A percentile compares a stretch with the other conserved stretches of the same genome.
Evolutionary conservation across 2,797 vertebrate genomes (phyloP).

Genomic region (Acrossocheilus wenchowensis): DNA sequence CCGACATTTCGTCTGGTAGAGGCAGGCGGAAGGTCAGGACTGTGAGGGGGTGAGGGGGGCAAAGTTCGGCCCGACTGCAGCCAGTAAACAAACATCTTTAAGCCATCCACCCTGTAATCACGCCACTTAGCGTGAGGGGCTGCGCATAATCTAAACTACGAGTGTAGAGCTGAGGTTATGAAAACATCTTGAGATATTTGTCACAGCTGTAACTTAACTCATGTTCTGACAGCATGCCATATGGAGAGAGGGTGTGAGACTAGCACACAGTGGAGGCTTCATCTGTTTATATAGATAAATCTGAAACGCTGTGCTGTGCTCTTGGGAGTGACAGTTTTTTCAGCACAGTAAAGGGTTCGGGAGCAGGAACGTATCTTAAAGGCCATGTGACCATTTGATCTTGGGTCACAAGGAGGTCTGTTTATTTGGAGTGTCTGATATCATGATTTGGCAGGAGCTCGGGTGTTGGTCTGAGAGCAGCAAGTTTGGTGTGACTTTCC

Average conservation of each 20-base stretch:
- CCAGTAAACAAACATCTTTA: slow-evolving; percentile 45
- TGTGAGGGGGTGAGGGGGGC: slow-evolving; percentile 30
- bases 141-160: slow-evolving; percentile 19
- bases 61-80: slow-evolving; percentile 4
- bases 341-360: neutral
- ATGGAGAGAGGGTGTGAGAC: slow-evolving; percentile 48
- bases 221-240: slow-evolving; percentile 45
- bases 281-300: slow-evolving; percentile 29
- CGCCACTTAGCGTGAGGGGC: slow-evolving; percentile 11
- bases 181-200: slow-evolving; percentile 46
- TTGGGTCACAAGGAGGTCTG: slow-evolving; percentile 11
- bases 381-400: neutral
- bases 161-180: slow-evolving; percentile 34
- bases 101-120: slow-evolving; percentile 9
- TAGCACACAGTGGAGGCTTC: slow-evolving; percentile 26
- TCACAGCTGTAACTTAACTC: slow-evolving; percentile 50
- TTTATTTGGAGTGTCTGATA: neutral
- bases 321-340: slow-evolving; percentile 2
- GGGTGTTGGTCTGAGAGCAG: slow-evolving; percentile 4
- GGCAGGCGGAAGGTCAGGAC: slow-evolving; percentile 52
- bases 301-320: slow-evolving; percentile 1
- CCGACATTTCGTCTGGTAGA: slow-evolving; percentile 51
- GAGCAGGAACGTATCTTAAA: neutral
- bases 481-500: slow-evolving; percentile 16
- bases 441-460: slow-evolving; percentile 22